phyloP scores from a whole-genome alignment of 1,140 invertebrate species.

The Achroia grisella region DNA sequence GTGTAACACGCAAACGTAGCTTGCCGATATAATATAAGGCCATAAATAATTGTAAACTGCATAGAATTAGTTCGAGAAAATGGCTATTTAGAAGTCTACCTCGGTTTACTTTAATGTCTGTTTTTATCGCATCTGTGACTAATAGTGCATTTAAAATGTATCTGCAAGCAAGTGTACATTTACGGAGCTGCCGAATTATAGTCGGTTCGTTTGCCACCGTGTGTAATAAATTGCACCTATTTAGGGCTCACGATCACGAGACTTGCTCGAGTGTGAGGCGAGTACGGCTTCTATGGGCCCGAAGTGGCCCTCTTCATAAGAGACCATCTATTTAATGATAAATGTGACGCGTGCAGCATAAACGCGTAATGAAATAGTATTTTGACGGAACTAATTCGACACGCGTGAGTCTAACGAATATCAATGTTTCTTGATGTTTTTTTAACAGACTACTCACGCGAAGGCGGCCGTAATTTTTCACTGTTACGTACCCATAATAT shows the following conservation, averaged over 20 bases:
- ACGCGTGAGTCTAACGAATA: background rate
- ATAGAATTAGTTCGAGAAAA: no score
- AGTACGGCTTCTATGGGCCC: background rate
- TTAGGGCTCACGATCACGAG: conserved; percentile 40
- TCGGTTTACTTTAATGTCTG: no score
- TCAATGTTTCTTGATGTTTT: conserved; percentile 1
- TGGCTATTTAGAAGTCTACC: no score
- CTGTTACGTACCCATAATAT: conserved; percentile 1
- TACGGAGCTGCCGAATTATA: conserved; percentile 23
- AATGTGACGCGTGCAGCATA: background rate
- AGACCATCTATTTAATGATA: background rate
- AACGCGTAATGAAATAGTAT: conserved; percentile 2
- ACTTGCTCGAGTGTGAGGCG: no score
- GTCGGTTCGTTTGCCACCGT: conserved; percentile 30
- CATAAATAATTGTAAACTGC: no score
- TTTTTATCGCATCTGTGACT: no score
- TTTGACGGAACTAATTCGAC: conserved; percentile 5
- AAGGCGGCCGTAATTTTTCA: background rate
- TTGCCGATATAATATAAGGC: no score
- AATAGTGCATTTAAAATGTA: background rate
- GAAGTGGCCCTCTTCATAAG: no score
- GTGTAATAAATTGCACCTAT: conserved; percentile 47
- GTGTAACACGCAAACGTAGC: no score
- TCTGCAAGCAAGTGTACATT: conserved; percentile 7
- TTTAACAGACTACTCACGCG: conserved; percentile 1